phyloP scores from a whole-genome alignment of 2,113 vertebrate species.

The Euleptes europaea region DNA sequence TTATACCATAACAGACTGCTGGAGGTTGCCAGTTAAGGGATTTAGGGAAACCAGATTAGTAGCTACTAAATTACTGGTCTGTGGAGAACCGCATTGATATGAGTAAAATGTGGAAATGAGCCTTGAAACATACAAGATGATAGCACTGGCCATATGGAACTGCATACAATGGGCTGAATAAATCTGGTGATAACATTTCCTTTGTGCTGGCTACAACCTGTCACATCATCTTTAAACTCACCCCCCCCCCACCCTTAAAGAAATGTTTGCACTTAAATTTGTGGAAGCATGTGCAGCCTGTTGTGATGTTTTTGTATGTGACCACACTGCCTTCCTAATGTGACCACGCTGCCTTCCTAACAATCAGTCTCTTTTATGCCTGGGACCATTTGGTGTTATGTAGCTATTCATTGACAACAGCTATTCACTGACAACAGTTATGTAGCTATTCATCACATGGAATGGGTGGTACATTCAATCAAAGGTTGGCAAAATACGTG shows the following conservation, averaged over 20 bases:
- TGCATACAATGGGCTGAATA: not conserved
- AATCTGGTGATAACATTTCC: no score
- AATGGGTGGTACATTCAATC: not conserved
- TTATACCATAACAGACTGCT: slow-evolving; percentile 37
- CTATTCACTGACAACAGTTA: not conserved
- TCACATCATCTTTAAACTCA: not conserved
- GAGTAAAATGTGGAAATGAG: slow-evolving; percentile 4
- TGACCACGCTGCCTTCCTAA: not conserved
- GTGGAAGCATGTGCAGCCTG: not conserved
- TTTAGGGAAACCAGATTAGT: slow-evolving; percentile 51
- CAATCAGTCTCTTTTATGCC: not conserved
- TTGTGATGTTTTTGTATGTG: not conserved
- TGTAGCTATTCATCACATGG: not conserved
- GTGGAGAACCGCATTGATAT: slow-evolving; percentile 41
- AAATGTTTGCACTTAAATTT: not conserved
- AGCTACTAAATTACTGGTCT: slow-evolving; percentile 52
- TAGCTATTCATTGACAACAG: not conserved
- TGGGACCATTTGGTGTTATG: not conserved
- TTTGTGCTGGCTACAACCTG: not conserved
- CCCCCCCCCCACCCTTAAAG: not conserved
- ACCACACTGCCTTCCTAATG: not conserved
- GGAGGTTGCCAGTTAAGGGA: slow-evolving; percentile 47
- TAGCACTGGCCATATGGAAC: not conserved
- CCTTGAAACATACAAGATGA: slow-evolving; percentile 39
- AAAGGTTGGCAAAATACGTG: not conserved